Base-by-base conservation (phyloP, 2,888 invertebrate species). In the Pammene aurita region DNA sequence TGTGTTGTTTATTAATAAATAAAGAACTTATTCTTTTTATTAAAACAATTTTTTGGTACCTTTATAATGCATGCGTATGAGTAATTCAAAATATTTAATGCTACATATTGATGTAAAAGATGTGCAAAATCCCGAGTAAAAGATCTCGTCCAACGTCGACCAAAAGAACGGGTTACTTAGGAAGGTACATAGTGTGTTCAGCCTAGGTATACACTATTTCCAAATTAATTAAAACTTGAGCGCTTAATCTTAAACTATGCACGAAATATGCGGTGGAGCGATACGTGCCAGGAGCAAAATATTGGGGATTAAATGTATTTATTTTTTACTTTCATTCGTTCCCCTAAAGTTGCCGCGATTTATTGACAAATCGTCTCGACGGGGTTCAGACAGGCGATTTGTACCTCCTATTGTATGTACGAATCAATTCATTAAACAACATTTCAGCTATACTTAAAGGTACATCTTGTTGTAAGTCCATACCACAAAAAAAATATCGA, bases 231-330 rank as follows among this genome's bases (percentile, higher is more conserved):
- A 67, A 67, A 67, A 62, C 46, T 11, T 67, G 38, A 55, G 46
- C 41, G 34, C 56, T 48, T 48, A 67, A 67, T 55, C 48, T 67
- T 26, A 48, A 67, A 61, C 61, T 67, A 67, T 50, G 62, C 48
- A 48, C 62, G 57, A 62, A 67, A 62, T 62, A 62, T 58, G n/a
- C n/a, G 63, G 57, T 34, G 52, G 57, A 13, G 57, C 68, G 58
- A 68, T 68, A 74, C 82, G 80, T 81, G 80, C 77, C 77, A 56
- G 13, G 62, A 54, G 72, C 72, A 46, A 61, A 74, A 74, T 74
- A 73, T 69, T 56, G 70, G 62, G 77, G 82, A 80, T 81, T 79
- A 79, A 63, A 44, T 62, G 56, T 66, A 67, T 66, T 55, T 70
- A 69, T 71, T 63, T 64, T 71, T 66, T 70, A 62, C 71, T 67